Evolutionary conservation across 2,888 invertebrate species (phyloP).

Genomic region (Venustoraphidia nigricollis): DNA sequence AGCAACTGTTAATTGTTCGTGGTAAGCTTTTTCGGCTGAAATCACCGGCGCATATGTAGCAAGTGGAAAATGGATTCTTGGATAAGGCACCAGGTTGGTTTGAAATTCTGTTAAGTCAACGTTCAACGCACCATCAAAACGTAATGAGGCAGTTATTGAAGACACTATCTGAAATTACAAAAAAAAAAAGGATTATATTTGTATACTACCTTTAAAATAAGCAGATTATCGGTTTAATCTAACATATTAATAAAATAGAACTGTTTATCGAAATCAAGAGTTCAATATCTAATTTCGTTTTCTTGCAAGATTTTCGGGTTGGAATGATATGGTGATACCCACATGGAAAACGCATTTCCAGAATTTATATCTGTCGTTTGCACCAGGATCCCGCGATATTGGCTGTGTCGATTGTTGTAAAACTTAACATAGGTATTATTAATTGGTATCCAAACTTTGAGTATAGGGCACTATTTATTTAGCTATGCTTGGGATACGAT

Average conservation of each 20-base stretch:
- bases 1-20: slow-evolving; percentile 77
- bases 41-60: slow-evolving; percentile 86
- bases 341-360: too few relatives aligned
- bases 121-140: slow-evolving; percentile 85
- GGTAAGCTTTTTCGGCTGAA: slow-evolving; percentile 85
- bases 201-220: background rate
- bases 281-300: too few relatives aligned
- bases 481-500: too few relatives aligned
- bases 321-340: too few relatives aligned
- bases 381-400: too few relatives aligned
- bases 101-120: slow-evolving; percentile 91
- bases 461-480: too few relatives aligned
- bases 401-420: too few relatives aligned
- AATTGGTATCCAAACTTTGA: too few relatives aligned
- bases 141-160: slow-evolving; percentile 83
- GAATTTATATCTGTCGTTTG: too few relatives aligned
- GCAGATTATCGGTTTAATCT: background rate
- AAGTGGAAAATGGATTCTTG: slow-evolving; percentile 87
- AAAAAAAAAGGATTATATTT: slow-evolving; percentile 7
- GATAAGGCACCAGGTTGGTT: slow-evolving; percentile 86
- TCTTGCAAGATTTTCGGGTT: too few relatives aligned
- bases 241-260: background rate
- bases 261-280: too few relatives aligned
- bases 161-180: slow-evolving; percentile 56
- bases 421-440: too few relatives aligned